phyloP scores from a whole-genome alignment of 2,888 invertebrate genomes.

The Neoitamus cyanurus region DNA sequence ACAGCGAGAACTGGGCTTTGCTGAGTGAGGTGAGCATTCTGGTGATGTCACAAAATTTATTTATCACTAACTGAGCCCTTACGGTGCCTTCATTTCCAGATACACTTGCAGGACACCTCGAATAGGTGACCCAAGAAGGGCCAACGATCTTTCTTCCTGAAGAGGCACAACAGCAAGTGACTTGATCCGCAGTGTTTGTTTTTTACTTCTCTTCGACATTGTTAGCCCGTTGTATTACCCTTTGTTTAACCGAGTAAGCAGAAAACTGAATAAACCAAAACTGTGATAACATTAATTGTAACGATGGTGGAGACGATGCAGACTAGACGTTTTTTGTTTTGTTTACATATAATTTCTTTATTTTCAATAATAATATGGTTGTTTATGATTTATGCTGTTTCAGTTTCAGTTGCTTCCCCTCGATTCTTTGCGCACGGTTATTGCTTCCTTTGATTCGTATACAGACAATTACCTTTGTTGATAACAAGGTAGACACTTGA shows the following conservation, averaged over 20 bases:
- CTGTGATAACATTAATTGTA: conserved; percentile 42
- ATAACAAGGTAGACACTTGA: background rate
- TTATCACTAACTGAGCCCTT: background rate
- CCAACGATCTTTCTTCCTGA: conserved; percentile 9
- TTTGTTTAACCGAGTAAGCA: conserved; percentile 21
- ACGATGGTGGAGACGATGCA: conserved; percentile 32
- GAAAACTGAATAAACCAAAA: conserved; percentile 23
- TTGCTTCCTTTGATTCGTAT: background rate
- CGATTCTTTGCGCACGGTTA: background rate
- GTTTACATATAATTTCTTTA: background rate
- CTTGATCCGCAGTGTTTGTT: background rate
- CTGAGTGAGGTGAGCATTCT: conserved; percentile 83
- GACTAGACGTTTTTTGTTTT: conserved; percentile 19
- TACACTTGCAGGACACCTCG: conserved; percentile 49
- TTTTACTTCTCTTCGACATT: background rate
- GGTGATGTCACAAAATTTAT: background rate
- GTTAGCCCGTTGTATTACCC: conserved; percentile 20
- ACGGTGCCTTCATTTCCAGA: conserved; percentile 41
- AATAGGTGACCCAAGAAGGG: conserved; percentile 52
- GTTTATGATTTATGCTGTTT: background rate
- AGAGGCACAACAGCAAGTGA: conserved; percentile 40
- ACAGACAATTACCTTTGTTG: background rate
- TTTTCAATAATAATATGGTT: conserved; percentile 27
- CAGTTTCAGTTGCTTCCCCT: background rate
- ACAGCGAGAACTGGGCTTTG: conserved; percentile 90